Conservation (phyloP, 2,888 invertebrate species). For the Amblyjoppa fuscipennis region DNA sequence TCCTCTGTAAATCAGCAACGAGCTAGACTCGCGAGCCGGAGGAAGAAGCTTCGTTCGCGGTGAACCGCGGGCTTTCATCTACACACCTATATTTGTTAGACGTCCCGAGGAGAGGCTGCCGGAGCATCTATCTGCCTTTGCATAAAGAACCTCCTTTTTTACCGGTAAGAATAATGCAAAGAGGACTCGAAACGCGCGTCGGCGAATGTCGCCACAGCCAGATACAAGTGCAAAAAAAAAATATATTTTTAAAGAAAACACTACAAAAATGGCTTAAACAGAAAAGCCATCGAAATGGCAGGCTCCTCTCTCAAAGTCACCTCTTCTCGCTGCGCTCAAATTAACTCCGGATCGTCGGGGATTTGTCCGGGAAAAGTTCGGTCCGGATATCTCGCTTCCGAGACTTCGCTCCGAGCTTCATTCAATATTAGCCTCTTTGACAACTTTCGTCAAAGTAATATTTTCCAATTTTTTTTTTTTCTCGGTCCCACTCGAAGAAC, state of each 20-base stretch:
- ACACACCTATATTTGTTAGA: constrained; percentile 53
- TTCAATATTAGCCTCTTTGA: constrained; percentile 56
- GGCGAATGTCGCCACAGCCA: not conserved
- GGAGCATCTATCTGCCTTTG: constrained; percentile 1
- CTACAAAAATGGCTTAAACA: not conserved
- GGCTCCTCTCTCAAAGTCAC: not conserved
- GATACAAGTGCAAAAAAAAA: constrained; percentile 1
- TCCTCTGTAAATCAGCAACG: constrained; percentile 75
- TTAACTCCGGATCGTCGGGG: constrained; percentile 13
- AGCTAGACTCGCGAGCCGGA: constrained; percentile 22
- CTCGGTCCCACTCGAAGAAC: not conserved
- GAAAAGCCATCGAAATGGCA: not conserved
- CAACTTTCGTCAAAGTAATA: constrained; percentile 52
- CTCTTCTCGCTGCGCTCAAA: not conserved
- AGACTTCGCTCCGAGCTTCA: constrained; percentile 4
- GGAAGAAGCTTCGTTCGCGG: constrained; percentile 48
- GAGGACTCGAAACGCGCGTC: constrained; percentile 2
- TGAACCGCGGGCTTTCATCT: constrained; percentile 48
- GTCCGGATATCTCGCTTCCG: constrained; percentile 21
- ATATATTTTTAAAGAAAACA: not conserved
- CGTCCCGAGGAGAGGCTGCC: constrained; percentile 25
- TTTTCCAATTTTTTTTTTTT: constrained; percentile 11
- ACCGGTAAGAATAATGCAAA: constrained; percentile 7
- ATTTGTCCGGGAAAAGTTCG: not conserved
- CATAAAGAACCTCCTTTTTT: constrained; percentile 36